A percentile compares a stretch with the other conserved stretches of the same genome.
Evolutionary conservation across 1,140 invertebrate genomes (phyloP).

Genomic region (Zaprionus capensis): DNA sequence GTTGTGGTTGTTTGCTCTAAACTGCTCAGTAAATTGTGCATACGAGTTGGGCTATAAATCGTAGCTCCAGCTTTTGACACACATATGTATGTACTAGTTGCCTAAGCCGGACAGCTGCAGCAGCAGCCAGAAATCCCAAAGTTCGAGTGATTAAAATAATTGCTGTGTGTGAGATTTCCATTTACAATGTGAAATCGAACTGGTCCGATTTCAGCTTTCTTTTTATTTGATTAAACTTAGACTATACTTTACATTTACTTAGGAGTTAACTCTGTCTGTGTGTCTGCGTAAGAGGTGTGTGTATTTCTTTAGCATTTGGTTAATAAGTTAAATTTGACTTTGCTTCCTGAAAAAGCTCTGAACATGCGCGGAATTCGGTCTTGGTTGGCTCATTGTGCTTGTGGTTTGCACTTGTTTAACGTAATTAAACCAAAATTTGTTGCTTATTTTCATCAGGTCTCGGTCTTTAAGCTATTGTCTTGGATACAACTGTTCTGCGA

Average conservation of each 20-base stretch:
- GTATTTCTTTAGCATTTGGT: constrained; percentile 59
- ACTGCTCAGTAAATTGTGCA: constrained; percentile 63
- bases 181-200: not conserved
- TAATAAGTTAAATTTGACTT: constrained; percentile 79
- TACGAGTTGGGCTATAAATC: constrained; percentile 48
- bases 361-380: constrained; percentile 37
- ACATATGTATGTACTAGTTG: not conserved
- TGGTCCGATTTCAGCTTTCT: not conserved
- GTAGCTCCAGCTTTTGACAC: constrained; percentile 24
- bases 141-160: constrained; percentile 58
- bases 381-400: constrained; percentile 10
- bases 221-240: constrained; percentile 42
- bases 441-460: not conserved
- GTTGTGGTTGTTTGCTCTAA: constrained; percentile 52
- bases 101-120: constrained; percentile 35
- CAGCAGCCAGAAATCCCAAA: constrained; percentile 3
- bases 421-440: constrained; percentile 22
- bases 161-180: constrained; percentile 8
- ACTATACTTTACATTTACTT: constrained; percentile 35
- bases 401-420: constrained; percentile 32
- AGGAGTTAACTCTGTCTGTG: not conserved
- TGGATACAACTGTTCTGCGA: constrained; percentile 25
- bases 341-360: constrained; percentile 27
- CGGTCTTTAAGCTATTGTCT: constrained; percentile 35
- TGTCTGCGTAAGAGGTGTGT: constrained; percentile 40